Evolutionary conservation across 2,113 vertebrate species (phyloP).

Genomic region (Xiphophorus couchianus): DNA sequence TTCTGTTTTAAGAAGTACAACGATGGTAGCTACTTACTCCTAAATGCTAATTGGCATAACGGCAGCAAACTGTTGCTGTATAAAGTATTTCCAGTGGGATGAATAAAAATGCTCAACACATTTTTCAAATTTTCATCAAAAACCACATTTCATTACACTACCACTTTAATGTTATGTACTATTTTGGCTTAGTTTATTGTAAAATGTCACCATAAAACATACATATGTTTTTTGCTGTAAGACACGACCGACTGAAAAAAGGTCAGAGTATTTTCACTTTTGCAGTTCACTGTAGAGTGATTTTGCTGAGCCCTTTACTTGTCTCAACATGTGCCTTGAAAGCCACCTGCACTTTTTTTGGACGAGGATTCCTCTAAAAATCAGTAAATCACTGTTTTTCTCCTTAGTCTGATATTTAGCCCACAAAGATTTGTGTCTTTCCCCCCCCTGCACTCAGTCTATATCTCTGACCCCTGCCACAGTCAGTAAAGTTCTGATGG

Average conservation of each 20-base stretch:
- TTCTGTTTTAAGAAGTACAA: too few species aligned
- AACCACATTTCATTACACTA: not conserved
- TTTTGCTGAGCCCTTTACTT: conserved; percentile 52
- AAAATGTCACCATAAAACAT: not conserved
- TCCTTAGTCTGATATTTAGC: conserved; percentile 47
- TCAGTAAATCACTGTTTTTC: conserved; percentile 34
- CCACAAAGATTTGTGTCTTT: conserved; percentile 20
- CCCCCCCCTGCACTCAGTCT: conserved; percentile 28
- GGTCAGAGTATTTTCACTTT: not conserved
- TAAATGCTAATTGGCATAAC: too few species aligned
- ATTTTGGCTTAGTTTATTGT: not conserved
- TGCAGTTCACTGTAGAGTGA: not conserved
- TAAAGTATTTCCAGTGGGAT: too few species aligned
- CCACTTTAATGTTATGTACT: not conserved
- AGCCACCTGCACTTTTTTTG: conserved; percentile 31
- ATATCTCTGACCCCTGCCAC: conserved; percentile 79
- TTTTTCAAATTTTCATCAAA: not conserved
- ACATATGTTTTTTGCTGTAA: not conserved
- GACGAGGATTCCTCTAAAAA: conserved; percentile 25
- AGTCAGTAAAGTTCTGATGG: conserved; percentile 77
- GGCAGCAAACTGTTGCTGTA: too few species aligned
- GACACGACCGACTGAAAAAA: not conserved
- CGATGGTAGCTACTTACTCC: too few species aligned
- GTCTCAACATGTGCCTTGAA: conserved; percentile 23
- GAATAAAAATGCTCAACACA: not conserved